Conservation (phyloP, 1,140 invertebrate species). For the Drosophila watanabei region DNA sequence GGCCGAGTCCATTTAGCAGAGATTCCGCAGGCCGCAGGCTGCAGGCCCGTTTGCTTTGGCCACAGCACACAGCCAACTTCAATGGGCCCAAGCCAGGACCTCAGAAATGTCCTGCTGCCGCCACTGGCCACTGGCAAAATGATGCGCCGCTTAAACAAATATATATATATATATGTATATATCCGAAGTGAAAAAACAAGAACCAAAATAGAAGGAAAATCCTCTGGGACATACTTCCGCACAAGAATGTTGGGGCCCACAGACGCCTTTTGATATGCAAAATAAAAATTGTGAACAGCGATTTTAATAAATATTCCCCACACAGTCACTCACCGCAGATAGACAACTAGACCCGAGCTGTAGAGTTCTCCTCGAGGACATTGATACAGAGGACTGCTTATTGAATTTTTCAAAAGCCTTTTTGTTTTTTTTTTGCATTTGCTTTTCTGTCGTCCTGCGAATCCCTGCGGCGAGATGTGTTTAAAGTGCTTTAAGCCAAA, state of each 20-base stretch:
- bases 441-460: not conserved
- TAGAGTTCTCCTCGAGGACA: constrained; percentile 34
- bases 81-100: constrained; percentile 42
- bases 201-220: constrained; percentile 18
- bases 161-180: constrained; percentile 53
- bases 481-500: constrained; percentile 52
- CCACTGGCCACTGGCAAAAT: constrained; percentile 31
- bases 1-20: constrained; percentile 52
- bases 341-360: constrained; percentile 35
- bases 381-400: constrained; percentile 59
- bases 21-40: constrained; percentile 50
- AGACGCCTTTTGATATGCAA: constrained; percentile 78
- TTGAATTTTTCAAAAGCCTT: constrained; percentile 74
- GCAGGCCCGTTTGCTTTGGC: constrained; percentile 54
- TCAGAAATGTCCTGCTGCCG: constrained; percentile 31
- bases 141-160: constrained; percentile 47
- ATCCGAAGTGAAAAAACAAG: constrained; percentile 23
- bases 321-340: constrained; percentile 33
- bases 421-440: constrained; percentile 12
- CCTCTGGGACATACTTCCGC: constrained; percentile 45
- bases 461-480: constrained; percentile 15
- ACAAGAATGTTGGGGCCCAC: constrained; percentile 44
- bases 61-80: constrained; percentile 35
- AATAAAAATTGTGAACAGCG: constrained; percentile 75
- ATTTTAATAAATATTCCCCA: constrained; percentile 81